Base-by-base conservation (phyloP, 2,113 vertebrate genomes). In the Castor canadensis region DNA sequence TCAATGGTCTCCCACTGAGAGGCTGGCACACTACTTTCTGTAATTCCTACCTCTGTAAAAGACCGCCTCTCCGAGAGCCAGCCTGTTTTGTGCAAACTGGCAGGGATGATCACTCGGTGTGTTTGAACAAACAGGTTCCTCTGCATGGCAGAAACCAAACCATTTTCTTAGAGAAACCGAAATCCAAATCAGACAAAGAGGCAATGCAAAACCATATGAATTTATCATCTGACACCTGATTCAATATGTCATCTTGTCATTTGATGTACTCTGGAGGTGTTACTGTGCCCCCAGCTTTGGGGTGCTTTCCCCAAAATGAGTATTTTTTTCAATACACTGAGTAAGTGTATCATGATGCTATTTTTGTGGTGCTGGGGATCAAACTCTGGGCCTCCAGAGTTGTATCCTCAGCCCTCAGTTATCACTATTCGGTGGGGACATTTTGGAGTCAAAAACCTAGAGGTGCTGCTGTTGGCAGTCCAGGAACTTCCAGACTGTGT, bases 61-160 rank as follows among this genome's bases (percentile, higher is more conserved):
- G 4, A 22, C 32, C 0, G 3, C 24, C 49, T 45, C 40, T 28
- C 32, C 7, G 0, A 58, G 66, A 80, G 67, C 84, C 94, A 95
- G 77, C 72, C 80, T 90, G 95, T 60, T 93, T 89, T 86, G 81
- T 81, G 96, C 90, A 92, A 81, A 52, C 89, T 77, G 92, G 95
- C 87, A 81, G 90, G 47, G 40, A 77, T 17, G 47, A 76, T 75
- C 87, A 80, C 43, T 40, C 66, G 12, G 28, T 38, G 73, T 76
- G 89, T 96, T 62, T 92, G 93, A 96, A 95, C 94, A 89, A 93
- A 93, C 72, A 71, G 87, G 85, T 75, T 96, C 77, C 95, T 64
- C 81, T 1, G 90, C 28, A 35, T 19, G 45, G 75, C n/a, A 73
- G 64, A 87, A 73, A 87, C 71, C 47, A 38, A 94, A 93, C 73